Evolutionary conservation across 1,140 invertebrate species (phyloP).

Genomic region (Tetraneura akinire): DNA sequence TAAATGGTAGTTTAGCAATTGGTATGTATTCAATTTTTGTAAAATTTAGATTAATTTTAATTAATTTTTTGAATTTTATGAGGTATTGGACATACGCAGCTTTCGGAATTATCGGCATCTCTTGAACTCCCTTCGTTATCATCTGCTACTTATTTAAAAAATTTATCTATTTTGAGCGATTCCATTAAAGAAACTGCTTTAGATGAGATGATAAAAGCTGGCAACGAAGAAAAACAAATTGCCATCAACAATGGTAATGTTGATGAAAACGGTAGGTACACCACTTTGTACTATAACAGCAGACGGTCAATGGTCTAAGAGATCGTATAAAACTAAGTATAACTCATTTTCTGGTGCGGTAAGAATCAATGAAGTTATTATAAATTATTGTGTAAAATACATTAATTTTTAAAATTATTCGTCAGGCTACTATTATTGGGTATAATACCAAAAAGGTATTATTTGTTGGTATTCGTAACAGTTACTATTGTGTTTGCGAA

Average conservation of each 20-base stretch:
- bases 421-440: constrained; percentile 56
- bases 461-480: constrained; percentile 58
- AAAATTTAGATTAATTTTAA: too few species aligned
- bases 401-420: not conserved
- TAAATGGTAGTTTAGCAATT: too few species aligned
- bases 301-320: constrained; percentile 57
- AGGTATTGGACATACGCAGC: too few species aligned
- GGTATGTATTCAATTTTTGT: too few species aligned
- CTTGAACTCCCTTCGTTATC: too few species aligned
- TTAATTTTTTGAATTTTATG: too few species aligned
- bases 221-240: not conserved
- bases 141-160: too few species aligned
- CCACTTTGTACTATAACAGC: too few species aligned
- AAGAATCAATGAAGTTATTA: constrained; percentile 26
- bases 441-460: constrained; percentile 57
- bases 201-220: not conserved
- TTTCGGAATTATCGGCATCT: too few species aligned
- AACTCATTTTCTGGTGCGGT: constrained; percentile 56
- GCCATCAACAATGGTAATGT: constrained; percentile 36
- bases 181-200: not conserved
- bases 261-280: constrained; percentile 53
- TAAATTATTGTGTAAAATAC: not conserved
- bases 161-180: too few species aligned
- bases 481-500: constrained; percentile 57
- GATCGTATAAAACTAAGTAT: constrained; percentile 56